These are phyloP conservation scores for Drosophila burlai DNA, from an alignment of 1,140 invertebrate species.

Conservation along the genomic window DNA sequence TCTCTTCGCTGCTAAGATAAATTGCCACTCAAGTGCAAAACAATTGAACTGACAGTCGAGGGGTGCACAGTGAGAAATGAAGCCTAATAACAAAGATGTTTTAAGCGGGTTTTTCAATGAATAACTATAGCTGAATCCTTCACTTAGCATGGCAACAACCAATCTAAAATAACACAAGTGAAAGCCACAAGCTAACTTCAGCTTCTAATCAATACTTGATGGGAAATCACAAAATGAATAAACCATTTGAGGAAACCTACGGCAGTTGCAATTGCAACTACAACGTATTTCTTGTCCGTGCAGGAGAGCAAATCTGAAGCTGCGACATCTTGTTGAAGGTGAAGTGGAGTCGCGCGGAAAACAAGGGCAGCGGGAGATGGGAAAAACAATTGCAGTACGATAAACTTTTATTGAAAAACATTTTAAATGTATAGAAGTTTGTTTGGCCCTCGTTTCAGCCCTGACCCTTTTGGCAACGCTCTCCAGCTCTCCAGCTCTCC, in stretches of 20 bases:
- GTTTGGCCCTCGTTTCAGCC: slow-evolving; percentile 45
- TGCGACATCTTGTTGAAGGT: slow-evolving; percentile 49
- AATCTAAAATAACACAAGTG: not conserved
- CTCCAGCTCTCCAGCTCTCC: not conserved
- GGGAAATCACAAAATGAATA: slow-evolving; percentile 7
- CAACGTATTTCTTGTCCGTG: slow-evolving; percentile 4
- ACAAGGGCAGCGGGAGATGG: slow-evolving; percentile 46
- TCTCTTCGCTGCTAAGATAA: slow-evolving; percentile 61
- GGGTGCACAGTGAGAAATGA: slow-evolving; percentile 1
- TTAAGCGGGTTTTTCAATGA: not conserved
- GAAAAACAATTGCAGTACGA: slow-evolving; percentile 72
- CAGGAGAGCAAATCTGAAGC: slow-evolving; percentile 9
- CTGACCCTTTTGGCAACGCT: slow-evolving; percentile 29
- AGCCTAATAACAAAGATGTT: not conserved
- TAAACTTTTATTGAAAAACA: slow-evolving; percentile 81
- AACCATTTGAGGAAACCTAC: not conserved
- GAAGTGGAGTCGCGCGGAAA: slow-evolving; percentile 29
- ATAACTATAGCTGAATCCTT: not conserved
- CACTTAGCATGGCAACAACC: not conserved
- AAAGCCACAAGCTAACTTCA: not conserved
- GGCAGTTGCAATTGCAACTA: not conserved
- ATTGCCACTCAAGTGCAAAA: slow-evolving; percentile 74
- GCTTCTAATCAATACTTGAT: not conserved
- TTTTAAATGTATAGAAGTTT: slow-evolving; percentile 73
- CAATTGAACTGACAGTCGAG: slow-evolving; percentile 69